A percentile compares a stretch with the other conserved stretches of the same genome.
phyloP scores from a whole-genome alignment of 2,888 invertebrate species.

The Lasioglossum morio region DNA sequence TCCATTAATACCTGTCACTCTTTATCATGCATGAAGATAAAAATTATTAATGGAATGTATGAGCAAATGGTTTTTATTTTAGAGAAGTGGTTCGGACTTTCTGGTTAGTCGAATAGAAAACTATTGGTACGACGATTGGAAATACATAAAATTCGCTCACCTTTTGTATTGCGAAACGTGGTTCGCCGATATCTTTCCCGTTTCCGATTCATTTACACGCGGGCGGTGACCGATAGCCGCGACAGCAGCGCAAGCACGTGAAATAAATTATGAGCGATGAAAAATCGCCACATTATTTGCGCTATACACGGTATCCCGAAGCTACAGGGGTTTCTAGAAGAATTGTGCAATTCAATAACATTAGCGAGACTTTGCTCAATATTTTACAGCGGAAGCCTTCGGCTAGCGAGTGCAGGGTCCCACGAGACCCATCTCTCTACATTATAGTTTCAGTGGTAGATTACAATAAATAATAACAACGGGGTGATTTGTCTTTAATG shows the following conservation, averaged over 20 bases:
- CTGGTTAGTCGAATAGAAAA: neutral
- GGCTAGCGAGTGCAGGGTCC: neutral
- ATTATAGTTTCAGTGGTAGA: neutral
- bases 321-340: neutral
- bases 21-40: neutral
- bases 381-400: neutral
- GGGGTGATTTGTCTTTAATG: neutral
- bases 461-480: neutral
- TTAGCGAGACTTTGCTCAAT: neutral
- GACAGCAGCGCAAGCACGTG: neutral
- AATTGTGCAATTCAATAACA: neutral
- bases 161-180: neutral
- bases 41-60: neutral
- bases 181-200: neutral
- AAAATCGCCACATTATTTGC: neutral
- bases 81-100: neutral
- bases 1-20: neutral
- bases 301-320: too few relatives aligned
- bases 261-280: conserved; percentile 6
- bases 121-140: neutral
- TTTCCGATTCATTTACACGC: conserved; percentile 8
- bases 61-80: neutral
- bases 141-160: neutral
- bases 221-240: neutral
- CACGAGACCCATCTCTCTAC: neutral